Evolutionary conservation across 2,113 vertebrate species (phyloP).

Genomic region (Pachycephala philippinensis): DNA sequence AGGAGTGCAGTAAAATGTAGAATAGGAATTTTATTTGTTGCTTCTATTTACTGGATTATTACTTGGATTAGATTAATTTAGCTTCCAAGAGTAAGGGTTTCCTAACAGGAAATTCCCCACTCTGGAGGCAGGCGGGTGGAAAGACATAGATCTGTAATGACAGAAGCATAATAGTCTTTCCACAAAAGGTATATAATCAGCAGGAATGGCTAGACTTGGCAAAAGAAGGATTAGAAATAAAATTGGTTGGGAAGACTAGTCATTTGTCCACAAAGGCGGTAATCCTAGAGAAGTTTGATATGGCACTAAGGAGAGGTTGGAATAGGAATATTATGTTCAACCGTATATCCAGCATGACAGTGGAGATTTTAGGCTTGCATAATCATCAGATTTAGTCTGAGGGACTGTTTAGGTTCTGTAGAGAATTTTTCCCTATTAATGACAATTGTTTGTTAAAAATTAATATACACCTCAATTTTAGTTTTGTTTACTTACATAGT

Average conservation of each 20-base stretch:
- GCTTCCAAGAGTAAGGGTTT: not conserved
- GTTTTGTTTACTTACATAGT: not conserved
- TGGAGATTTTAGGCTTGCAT: not conserved
- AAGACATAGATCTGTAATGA: not conserved
- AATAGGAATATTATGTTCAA: not conserved
- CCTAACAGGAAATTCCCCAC: not conserved
- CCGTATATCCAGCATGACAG: not conserved
- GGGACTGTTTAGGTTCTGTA: not conserved
- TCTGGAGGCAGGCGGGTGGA: not conserved
- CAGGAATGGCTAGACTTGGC: not conserved
- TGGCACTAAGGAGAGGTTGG: not conserved
- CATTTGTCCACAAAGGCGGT: not conserved
- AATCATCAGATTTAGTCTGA: not conserved
- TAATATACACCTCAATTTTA: not conserved
- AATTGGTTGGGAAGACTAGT: not conserved
- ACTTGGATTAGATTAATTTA: not conserved
- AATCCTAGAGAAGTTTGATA: not conserved
- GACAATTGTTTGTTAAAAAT: not conserved
- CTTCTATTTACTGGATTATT: not conserved
- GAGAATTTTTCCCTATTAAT: not conserved
- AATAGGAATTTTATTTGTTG: not conserved
- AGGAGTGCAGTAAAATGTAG: not conserved
- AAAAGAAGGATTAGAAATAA: not conserved
- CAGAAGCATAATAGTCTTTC: not conserved
- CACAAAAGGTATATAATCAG: not conserved